phyloP scores from a whole-genome alignment of 2,797 vertebrate genomes.

The Rhadinocentrus ornatus region DNA sequence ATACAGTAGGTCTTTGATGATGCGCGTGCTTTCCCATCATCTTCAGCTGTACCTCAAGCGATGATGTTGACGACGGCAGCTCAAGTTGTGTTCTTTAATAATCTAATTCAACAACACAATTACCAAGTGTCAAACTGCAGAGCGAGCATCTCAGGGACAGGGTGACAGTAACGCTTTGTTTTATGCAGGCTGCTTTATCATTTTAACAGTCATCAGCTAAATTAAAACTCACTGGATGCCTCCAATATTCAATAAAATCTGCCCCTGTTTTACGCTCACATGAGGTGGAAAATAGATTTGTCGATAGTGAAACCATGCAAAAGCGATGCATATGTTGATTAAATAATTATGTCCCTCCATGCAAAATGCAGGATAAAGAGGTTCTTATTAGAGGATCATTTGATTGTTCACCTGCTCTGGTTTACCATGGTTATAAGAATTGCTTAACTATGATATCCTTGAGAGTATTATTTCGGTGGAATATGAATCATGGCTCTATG shows the following conservation, averaged over 20 bases:
- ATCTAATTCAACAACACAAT: constrained; percentile 79
- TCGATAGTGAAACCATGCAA: constrained; percentile 25
- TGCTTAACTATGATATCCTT: background rate
- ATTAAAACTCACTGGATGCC: constrained; percentile 23
- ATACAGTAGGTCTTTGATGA: constrained; percentile 56
- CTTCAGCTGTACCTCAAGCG: constrained; percentile 60
- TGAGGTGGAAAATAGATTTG: constrained; percentile 35
- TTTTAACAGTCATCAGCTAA: constrained; percentile 27
- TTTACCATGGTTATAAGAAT: background rate
- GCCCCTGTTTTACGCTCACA: constrained; percentile 34
- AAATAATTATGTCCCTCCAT: constrained; percentile 3
- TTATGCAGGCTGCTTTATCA: constrained; percentile 13
- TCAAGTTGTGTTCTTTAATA: constrained; percentile 77
- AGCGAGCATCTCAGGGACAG: constrained; percentile 27
- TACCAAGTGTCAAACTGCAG: constrained; percentile 72
- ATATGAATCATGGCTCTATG: background rate
- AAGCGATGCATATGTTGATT: constrained; percentile 16
- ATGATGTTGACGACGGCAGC: constrained; percentile 50
- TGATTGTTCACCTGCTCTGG: background rate
- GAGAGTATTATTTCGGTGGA: background rate
- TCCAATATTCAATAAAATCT: constrained; percentile 24
- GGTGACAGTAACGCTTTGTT: constrained; percentile 46
- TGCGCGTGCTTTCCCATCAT: constrained; percentile 61
- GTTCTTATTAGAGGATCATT: background rate
- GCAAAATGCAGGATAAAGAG: constrained; percentile 16